A percentile compares a stretch with the other conserved stretches of the same genome.
Evolutionary conservation across 2,113 vertebrate genomes (phyloP).

Genomic region (Dasyprocta punctata): DNA sequence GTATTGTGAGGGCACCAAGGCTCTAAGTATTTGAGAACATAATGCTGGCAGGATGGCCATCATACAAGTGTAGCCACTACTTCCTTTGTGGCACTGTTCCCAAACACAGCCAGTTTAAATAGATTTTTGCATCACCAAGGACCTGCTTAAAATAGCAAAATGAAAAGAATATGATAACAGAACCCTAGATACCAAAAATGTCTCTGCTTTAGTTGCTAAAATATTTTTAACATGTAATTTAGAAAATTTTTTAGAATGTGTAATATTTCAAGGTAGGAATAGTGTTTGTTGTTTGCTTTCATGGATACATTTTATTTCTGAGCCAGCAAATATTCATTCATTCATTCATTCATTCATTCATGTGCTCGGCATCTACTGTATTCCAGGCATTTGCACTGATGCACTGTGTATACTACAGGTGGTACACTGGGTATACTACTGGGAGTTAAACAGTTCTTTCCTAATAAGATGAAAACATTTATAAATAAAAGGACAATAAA

Average conservation of each 20-base stretch:
- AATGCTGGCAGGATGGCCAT: neutral
- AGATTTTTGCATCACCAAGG: conserved; percentile 52
- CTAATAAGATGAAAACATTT: neutral
- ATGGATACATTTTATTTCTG: neutral
- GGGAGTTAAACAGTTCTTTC: neutral
- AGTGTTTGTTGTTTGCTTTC: neutral
- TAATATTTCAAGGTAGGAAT: neutral
- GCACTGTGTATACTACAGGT: neutral
- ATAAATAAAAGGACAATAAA: neutral
- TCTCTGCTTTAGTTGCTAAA: neutral
- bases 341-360: neutral
- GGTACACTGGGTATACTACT: neutral
- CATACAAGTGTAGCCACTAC: neutral
- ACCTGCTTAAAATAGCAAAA: conserved; percentile 65
- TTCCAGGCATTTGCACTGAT: neutral
- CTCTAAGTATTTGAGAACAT: neutral
- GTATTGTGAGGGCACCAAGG: neutral
- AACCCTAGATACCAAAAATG: neutral
- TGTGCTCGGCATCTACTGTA: neutral
- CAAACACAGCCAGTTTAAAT: conserved; percentile 42
- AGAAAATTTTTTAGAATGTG: conserved; percentile 29
- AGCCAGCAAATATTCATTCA: neutral
- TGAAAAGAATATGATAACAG: conserved; percentile 17
- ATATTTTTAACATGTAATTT: conserved; percentile 54
- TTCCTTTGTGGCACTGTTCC: conserved; percentile 9